Percentiles rank a stretch among this genome's conserved stretches.
Evolutionary conservation across 2,113 vertebrate species (phyloP).

Genomic region (Ascaphus truei): DNA sequence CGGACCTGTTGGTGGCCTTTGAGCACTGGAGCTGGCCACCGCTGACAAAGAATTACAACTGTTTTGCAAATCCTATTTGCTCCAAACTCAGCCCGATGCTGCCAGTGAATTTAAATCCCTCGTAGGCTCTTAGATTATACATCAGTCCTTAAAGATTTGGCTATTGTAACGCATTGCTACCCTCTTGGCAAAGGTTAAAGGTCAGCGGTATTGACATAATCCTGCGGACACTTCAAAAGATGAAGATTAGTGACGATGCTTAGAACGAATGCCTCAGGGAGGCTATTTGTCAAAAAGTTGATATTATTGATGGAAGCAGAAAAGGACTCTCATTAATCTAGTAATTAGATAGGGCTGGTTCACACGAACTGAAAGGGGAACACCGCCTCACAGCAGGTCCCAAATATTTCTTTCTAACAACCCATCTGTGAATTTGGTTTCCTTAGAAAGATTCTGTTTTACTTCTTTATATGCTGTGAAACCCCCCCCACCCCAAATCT

Average conservation of each 20-base stretch:
- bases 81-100: neutral
- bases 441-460: no score
- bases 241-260: constrained; percentile 61
- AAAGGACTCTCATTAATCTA: constrained; percentile 31
- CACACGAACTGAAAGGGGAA: constrained; percentile 4
- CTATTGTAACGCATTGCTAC: constrained; percentile 27
- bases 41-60: no score
- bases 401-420: no score
- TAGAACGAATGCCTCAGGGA: constrained; percentile 59
- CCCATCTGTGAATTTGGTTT: no score
- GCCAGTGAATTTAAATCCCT: constrained; percentile 9
- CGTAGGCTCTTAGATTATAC: constrained; percentile 14
- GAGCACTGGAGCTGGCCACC: no score
- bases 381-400: no score
- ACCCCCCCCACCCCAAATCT: no score
- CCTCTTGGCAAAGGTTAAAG: constrained; percentile 22
- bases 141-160: neutral
- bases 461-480: no score
- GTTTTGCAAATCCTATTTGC: neutral
- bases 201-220: constrained; percentile 36
- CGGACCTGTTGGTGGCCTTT: no score
- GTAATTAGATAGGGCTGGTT: constrained; percentile 12
- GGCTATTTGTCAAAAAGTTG: constrained; percentile 38
- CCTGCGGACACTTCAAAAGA: constrained; percentile 60
- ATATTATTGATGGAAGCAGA: constrained; percentile 35